These are phyloP conservation scores for Drosophila ambigua DNA, from an alignment of 1,140 invertebrate species.

Conservation along the genomic window DNA sequence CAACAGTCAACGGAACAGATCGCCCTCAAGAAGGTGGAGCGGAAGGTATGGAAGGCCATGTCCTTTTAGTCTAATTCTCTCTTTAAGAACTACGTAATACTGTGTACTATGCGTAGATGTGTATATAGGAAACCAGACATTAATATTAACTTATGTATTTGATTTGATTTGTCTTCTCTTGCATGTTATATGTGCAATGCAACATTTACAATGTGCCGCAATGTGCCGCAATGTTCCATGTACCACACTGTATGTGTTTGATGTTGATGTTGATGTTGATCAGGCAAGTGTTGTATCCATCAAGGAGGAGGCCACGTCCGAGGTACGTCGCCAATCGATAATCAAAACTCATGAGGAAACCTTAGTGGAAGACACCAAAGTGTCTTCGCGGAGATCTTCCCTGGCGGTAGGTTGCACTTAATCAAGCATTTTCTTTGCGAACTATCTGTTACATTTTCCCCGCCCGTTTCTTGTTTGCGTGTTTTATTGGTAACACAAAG, in stretches of 20 bases:
- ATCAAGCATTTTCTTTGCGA: background rate
- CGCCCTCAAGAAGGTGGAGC: conserved; percentile 62
- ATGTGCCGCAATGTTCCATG: too few relatives aligned
- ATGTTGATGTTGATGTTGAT: conserved; percentile 11
- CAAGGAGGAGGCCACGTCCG: conserved; percentile 60
- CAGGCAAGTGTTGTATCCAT: conserved; percentile 67
- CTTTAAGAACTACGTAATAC: too few relatives aligned
- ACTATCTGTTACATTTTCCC: background rate
- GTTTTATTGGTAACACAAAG: conserved; percentile 35
- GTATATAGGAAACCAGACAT: background rate
- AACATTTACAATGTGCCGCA: too few relatives aligned
- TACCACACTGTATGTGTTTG: background rate
- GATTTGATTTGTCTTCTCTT: conserved; percentile 4
- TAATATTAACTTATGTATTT: background rate
- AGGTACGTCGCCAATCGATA: conserved; percentile 66
- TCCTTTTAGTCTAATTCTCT: background rate
- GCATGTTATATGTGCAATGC: conserved; percentile 6
- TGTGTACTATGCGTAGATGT: background rate
- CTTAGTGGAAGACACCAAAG: conserved; percentile 81
- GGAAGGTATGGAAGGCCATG: conserved; percentile 53
- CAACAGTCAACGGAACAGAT: conserved; percentile 45
- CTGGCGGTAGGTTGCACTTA: conserved; percentile 59
- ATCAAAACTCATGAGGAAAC: conserved; percentile 64
- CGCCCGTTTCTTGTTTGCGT: background rate
- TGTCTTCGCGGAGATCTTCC: conserved; percentile 64